phyloP scores from a whole-genome alignment of 1,140 invertebrate species.

The Streblospio benedicti region DNA sequence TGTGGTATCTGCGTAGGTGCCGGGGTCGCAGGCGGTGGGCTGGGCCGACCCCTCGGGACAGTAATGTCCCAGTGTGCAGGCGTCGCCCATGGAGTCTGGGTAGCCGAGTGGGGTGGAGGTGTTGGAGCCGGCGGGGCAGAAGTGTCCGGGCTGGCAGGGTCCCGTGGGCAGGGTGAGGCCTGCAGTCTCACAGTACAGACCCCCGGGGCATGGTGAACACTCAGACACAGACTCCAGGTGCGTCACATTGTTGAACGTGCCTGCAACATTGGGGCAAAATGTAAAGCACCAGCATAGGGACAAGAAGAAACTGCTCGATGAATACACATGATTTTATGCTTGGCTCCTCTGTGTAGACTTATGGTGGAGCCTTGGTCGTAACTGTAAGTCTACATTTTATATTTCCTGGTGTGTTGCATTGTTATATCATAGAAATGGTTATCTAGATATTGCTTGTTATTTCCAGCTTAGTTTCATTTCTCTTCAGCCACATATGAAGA shows the following conservation, averaged over 20 bases:
- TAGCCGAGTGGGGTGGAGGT: conserved; percentile 26
- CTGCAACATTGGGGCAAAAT: too few species aligned
- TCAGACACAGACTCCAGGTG: conserved; percentile 24
- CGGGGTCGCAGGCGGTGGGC: conserved; percentile 29
- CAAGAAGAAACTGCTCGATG: too few species aligned
- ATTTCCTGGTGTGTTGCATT: too few species aligned
- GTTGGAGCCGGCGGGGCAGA: conserved; percentile 26
- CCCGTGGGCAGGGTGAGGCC: conserved; percentile 24
- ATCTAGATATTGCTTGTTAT: too few species aligned
- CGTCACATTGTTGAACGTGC: conserved; percentile 17
- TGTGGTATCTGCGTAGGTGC: conserved; percentile 21
- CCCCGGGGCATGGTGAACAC: conserved; percentile 27
- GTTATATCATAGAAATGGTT: too few species aligned
- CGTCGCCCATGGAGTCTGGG: conserved; percentile 28
- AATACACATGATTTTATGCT: too few species aligned
- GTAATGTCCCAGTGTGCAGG: conserved; percentile 31
- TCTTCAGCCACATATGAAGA: too few species aligned
- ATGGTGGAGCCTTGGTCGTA: too few species aligned
- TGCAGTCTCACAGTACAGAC: conserved; percentile 24
- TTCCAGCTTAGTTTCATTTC: too few species aligned
- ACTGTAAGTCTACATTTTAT: too few species aligned
- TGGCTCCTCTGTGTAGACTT: too few species aligned
- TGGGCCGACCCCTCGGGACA: conserved; percentile 32
- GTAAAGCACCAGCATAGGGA: too few species aligned
- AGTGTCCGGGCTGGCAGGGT: conserved; percentile 27